A percentile compares a stretch with the other conserved stretches of the same genome.
These are phyloP conservation scores for Anneissia japonica DNA, from an alignment of 35 echinoderm and acorn worm genomes.

Conservation along the genomic window DNA sequence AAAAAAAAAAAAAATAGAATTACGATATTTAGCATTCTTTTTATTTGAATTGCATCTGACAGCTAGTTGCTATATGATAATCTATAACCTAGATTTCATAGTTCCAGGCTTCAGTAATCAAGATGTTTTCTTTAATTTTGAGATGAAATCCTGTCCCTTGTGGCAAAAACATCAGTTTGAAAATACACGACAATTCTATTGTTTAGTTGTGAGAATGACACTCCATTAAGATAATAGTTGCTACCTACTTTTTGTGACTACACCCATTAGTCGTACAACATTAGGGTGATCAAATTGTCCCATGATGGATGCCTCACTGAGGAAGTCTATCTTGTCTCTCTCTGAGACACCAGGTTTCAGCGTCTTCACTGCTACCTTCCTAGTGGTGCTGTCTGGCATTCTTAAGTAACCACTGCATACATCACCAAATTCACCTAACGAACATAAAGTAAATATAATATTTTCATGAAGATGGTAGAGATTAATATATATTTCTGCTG, in stretches of 20 bases:
- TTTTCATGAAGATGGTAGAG: no score
- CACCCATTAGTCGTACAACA: background rate
- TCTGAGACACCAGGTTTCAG: background rate
- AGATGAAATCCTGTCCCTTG: no score
- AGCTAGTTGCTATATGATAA: no score
- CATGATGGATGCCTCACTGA: constrained; percentile 13
- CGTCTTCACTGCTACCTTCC: background rate
- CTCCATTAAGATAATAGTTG: background rate
- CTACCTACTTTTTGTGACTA: constrained; percentile 10
- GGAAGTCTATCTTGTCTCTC: background rate
- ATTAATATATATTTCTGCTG: no score
- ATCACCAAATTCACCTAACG: constrained; percentile 20
- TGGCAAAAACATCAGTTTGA: no score
- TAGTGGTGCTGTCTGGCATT: background rate
- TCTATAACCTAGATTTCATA: no score
- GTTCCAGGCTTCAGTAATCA: no score
- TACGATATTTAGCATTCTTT: no score
- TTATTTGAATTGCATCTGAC: no score
- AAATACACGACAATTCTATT: no score
- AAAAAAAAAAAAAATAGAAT: background rate
- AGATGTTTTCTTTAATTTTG: no score
- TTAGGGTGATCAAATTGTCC: constrained; percentile 20
- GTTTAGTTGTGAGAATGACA: no score
- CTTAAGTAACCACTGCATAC: constrained; percentile 4
- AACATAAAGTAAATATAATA: background rate